Percentiles rank a stretch among this genome's conserved stretches.
These are phyloP conservation scores for Atta cephalotes DNA, from an alignment of 1,140 invertebrate species.

Conservation along the genomic window DNA sequence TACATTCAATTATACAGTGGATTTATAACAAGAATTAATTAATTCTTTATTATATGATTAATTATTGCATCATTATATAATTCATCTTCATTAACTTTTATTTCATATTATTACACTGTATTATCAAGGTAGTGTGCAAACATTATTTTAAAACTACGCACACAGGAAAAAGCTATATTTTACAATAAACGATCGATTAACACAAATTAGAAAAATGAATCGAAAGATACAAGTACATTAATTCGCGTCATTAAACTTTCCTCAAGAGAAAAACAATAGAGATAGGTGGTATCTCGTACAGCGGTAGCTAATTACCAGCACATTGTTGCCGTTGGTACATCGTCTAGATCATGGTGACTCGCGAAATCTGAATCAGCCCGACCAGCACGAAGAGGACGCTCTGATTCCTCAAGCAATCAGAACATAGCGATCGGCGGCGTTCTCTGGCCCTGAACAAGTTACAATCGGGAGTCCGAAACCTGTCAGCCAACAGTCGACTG, in stretches of 20 bases:
- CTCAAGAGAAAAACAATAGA: constrained; percentile 9
- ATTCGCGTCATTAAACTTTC: constrained; percentile 21
- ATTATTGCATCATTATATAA: background rate
- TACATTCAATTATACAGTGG: background rate
- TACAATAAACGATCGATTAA: background rate
- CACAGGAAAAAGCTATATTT: background rate
- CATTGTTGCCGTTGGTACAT: constrained; percentile 28
- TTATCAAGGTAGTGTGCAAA: background rate
- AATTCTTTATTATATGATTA: background rate
- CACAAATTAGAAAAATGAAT: background rate
- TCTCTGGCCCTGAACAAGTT: constrained; percentile 63
- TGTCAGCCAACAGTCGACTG: constrained; percentile 4
- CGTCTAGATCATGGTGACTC: constrained; percentile 57
- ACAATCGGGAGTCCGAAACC: constrained; percentile 48
- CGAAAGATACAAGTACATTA: background rate
- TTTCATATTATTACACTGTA: background rate
- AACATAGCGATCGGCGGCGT: constrained; percentile 72
- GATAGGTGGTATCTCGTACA: constrained; percentile 38
- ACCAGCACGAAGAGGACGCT: constrained; percentile 63
- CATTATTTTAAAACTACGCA: background rate
- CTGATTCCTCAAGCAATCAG: constrained; percentile 76
- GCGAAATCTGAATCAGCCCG: constrained; percentile 69
- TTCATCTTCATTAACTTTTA: background rate
- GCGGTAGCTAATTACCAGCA: constrained; percentile 60
- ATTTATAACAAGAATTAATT: background rate